These are phyloP conservation scores for Sialia sialis DNA, from an alignment of 2,113 vertebrate genomes.

Conservation along the genomic window DNA sequence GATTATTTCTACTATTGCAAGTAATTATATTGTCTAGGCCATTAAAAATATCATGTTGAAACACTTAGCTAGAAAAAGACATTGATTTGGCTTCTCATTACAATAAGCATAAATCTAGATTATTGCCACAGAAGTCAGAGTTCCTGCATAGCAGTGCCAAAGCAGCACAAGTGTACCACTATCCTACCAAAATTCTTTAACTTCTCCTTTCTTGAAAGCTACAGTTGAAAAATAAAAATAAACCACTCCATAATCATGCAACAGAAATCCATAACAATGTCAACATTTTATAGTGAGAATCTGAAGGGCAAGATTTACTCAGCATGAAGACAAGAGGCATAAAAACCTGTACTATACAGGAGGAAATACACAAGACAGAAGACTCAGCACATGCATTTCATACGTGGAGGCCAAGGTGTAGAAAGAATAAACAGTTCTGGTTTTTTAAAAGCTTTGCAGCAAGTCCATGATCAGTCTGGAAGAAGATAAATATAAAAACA, in stretches of 20 bases:
- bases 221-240: neutral
- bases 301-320: neutral
- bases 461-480: neutral
- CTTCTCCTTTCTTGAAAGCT: neutral
- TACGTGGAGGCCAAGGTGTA: accelerated
- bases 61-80: neutral
- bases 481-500: neutral
- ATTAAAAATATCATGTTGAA: neutral
- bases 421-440: neutral
- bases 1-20: neutral
- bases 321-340: neutral
- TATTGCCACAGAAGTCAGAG: neutral
- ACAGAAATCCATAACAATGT: neutral
- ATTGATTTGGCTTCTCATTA: neutral
- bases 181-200: neutral
- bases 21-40: neutral
- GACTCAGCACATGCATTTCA: neutral
- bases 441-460: neutral
- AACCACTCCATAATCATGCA: neutral
- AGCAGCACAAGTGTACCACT: neutral
- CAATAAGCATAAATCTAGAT: neutral
- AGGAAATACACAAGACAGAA: neutral
- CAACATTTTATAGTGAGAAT: neutral
- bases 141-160: neutral
- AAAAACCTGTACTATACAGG: neutral